These are phyloP conservation scores for Drosophila anceps DNA, from an alignment of 2,888 invertebrate species.

Conservation along the genomic window DNA sequence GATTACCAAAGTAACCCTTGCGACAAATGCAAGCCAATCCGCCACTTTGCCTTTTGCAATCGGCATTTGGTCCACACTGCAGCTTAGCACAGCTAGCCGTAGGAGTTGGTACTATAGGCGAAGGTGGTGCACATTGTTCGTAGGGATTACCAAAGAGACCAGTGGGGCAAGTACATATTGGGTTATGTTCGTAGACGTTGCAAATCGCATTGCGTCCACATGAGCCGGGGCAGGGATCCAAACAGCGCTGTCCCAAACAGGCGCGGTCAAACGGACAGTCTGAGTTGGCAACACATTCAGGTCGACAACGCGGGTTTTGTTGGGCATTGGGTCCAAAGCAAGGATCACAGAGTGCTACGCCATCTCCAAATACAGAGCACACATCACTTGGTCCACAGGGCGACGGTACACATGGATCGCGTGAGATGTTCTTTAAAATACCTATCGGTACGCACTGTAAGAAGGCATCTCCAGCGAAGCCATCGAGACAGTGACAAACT, in stretches of 20 bases:
- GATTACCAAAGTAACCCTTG: conserved; percentile 92
- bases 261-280: conserved; percentile 93
- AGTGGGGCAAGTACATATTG: conserved; percentile 89
- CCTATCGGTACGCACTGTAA: conserved; percentile 89
- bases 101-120: conserved; percentile 81
- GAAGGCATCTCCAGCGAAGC: conserved; percentile 92
- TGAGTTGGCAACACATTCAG: conserved; percentile 92
- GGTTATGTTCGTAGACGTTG: conserved; percentile 89
- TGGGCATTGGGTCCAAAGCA: conserved; percentile 89
- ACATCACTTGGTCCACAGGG: conserved; percentile 90
- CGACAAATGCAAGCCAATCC: conserved; percentile 90
- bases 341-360: conserved; percentile 92
- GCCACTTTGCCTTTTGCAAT: conserved; percentile 89
- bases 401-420: conserved; percentile 91
- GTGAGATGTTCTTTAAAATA: conserved; percentile 87
- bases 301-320: conserved; percentile 91
- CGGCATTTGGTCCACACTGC: conserved; percentile 91
- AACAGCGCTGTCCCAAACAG: conserved; percentile 90
- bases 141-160: conserved; percentile 92
- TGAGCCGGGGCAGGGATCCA: conserved; percentile 92
- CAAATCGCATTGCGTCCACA: conserved; percentile 92
- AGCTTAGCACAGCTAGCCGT: conserved; percentile 88
- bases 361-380: conserved; percentile 90
- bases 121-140: conserved; percentile 89
- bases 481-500: conserved; percentile 91